Evolutionary conservation across 2,888 invertebrate genomes (phyloP), one percentile per base, ranked within the genome.

Genomic region (Mermis nigrescens): DNA sequence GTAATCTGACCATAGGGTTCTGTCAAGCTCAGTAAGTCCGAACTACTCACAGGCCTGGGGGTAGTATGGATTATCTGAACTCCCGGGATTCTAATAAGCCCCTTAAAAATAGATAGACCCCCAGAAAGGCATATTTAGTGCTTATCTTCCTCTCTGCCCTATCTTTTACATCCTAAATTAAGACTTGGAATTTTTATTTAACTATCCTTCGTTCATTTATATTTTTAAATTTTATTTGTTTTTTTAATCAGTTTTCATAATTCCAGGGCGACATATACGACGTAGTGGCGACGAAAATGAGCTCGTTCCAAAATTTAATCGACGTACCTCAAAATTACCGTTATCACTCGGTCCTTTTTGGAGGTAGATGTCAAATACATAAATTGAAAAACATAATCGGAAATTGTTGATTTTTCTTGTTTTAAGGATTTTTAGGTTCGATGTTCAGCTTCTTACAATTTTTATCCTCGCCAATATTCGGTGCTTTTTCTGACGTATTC

Each of bases 401-500:
- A n/a, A n/a, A n/a, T n/a, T n/a, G n/a, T n/a, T 12, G 19, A 38
- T 12, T 38, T 38, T 38, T 7, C 24, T n/a, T 57, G 32, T 58
- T 48, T 64, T 51, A 66, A 80, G 82, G 95, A 38, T 82, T 87
- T 63, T 79, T 98, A 19, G 95, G 95, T 0, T 95, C 94, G 1
- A 80, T 95, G 81, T 98, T 88, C 74, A 92, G 91, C 64, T 85
- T 92, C 71, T 77, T 98, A 57, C 95, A 98, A 76, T 98, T 92
- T 76, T 70, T 94, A 58, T 85, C 86, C 2, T 88, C 92, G 55
- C 95, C 95, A 1, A 81, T 95, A 62, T 82, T 91, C 62, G 98
- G 98, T 46, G 88, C 89, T 57, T 79, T 92, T 12, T 94, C 94
- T 19, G 95, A 98, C 80, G 84, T 86, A 57, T 86, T 88, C 77